Evolutionary conservation across 1,140 invertebrate species (phyloP), one percentile per base, ranked within the genome.

Genomic region (Drosophila repleta): DNA sequence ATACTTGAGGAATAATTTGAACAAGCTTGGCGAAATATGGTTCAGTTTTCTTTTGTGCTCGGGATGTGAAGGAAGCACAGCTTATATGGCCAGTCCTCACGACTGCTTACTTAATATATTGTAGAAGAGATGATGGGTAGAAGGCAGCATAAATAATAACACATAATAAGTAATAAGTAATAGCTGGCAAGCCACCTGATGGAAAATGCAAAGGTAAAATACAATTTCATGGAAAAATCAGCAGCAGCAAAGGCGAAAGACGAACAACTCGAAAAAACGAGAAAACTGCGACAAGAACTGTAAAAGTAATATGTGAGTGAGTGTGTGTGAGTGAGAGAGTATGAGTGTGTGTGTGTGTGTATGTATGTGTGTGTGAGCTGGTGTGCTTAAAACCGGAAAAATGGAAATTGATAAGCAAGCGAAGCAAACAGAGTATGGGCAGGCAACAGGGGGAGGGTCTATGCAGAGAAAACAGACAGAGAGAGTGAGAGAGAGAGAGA

Each of bases 331-430:
- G n/a, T n/a, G 55, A 6, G 21, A 41, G 29, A 52, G 55, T 20
- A 26, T 35, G 60, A 39, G 55, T 21, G 26, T 37, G 46, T n/a
- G 46, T 56, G 24, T 63, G 46, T 51, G 20, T 46, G 20, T 24
- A 48, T 56, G 63, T 65, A 41, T 41, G 72, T 61, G 24, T 51
- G 26, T 61, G 45, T 46, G 48, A 48, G 63, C 57, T 56, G 52
- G 76, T 66, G 73, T 79, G 81, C 81, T 85, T 84, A 77, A 84
- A 84, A 77, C 81, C 81, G 81, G 81, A 85, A 84, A 84, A 84
- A 78, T 84, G 81, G 81, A 85, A 84, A 85, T 80, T 84, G 81
- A 77, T 82, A 77, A 83, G 73, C 76, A 79, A 84, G 68, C 76
- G 73, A 84, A 74, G 75, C 79, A 83, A 72, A 65, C 79, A 66